These are phyloP conservation scores for Selene dorsalis DNA, from an alignment of 2,797 vertebrate genomes.

Conservation along the genomic window DNA sequence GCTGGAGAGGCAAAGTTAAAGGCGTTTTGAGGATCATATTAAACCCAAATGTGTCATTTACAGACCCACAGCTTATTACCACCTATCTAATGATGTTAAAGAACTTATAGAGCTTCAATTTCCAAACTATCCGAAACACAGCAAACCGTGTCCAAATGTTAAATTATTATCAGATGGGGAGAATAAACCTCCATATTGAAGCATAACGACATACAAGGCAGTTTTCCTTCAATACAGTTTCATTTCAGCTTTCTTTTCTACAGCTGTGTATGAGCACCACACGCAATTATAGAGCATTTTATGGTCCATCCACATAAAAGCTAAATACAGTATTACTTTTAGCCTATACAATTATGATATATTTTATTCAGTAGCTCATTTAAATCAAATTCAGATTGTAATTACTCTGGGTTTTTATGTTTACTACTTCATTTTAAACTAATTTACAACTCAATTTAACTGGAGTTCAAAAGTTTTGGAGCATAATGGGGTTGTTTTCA, in stretches of 20 bases:
- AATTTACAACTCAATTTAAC: slow-evolving; percentile 12
- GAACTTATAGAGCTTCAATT: slow-evolving; percentile 28
- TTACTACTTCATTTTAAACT: slow-evolving; percentile 26
- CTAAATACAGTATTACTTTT: slow-evolving; percentile 21
- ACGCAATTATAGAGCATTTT: neutral
- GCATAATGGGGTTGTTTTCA: neutral
- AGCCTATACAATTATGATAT: neutral
- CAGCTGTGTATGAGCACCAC: slow-evolving; percentile 14
- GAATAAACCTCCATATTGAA: slow-evolving; percentile 27
- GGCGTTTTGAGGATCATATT: slow-evolving; percentile 47
- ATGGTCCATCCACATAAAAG: slow-evolving; percentile 10
- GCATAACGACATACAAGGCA: neutral
- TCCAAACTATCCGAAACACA: slow-evolving; percentile 38
- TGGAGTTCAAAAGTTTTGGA: neutral
- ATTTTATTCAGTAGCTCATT: neutral
- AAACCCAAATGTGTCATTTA: slow-evolving; percentile 47
- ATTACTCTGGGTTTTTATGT: slow-evolving; percentile 23
- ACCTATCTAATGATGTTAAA: slow-evolving; percentile 37
- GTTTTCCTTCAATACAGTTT: slow-evolving; percentile 6
- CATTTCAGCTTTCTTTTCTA: slow-evolving; percentile 17
- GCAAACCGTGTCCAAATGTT: slow-evolving; percentile 21
- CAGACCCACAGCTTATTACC: slow-evolving; percentile 39
- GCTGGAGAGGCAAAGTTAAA: slow-evolving; percentile 47
- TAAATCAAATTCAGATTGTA: slow-evolving; percentile 12
- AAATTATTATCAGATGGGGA: slow-evolving; percentile 39